Evolutionary conservation across 2,797 vertebrate species (phyloP), one percentile per base, ranked within the genome.

Genomic region (Sebastes steindachneri): DNA sequence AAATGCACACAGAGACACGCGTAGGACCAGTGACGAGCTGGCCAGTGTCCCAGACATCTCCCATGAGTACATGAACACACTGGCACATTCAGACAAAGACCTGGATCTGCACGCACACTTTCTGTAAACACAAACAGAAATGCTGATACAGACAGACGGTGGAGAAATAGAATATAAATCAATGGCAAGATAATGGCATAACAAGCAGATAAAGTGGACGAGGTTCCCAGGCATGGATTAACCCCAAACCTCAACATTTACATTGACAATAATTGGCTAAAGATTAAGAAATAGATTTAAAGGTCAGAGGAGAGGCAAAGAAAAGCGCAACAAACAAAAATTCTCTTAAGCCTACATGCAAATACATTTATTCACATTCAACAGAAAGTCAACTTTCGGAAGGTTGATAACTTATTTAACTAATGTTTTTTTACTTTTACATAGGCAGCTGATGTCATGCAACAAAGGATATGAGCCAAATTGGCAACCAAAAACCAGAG

Each of bases 71-170:
- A 66, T 0, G 41, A 25, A 75, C 79, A 84, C 82, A 73, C 63
- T 54, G 69, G 51, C 77, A 83, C 77, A 81, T 7, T 41, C 35
- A 80, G 53, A 92, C 85, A 92, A 88, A 89, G 79, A 62, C 74
- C 63, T 29, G 28, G 72, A 76, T 80, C 76, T 75, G 68, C 54
- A 82, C 73, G 81, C 21, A 9, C 70, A 79, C 72, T 60, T 26
- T 48, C 72, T 33, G 37, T 58, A 76, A 69, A 83, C 77, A 79
- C 60, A 68, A 68, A 69, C 68, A 75, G 9, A 81, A 73, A 68
- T 28, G 41, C 53, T 84, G 65, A 87, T 76, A 83, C 74, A 79
- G 73, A 73, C 17, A 77, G 51, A 51, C 5, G 8, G 48, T 4
- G 4, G 23, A 60, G 65, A 28, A 66, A 71, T 21, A 41, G 31